Evolutionary conservation across 2,113 vertebrate species (phyloP).

Genomic region (Tragelaphus imberbis): DNA sequence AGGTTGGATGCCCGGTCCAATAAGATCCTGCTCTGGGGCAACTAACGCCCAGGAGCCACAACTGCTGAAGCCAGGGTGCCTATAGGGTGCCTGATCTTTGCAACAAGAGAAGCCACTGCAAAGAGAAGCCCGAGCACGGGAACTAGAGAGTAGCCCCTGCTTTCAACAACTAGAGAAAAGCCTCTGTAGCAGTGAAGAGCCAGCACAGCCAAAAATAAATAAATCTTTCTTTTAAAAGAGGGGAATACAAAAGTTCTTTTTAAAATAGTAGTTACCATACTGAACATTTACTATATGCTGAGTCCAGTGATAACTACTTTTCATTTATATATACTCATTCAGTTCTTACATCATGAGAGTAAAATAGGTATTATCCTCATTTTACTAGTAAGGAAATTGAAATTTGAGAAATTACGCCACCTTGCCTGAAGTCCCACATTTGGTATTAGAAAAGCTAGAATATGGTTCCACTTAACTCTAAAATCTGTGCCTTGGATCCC

Average conservation of each 20-base stretch:
- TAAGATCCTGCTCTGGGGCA: not conserved
- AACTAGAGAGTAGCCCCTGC: not conserved
- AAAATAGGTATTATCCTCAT: not conserved
- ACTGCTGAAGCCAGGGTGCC: not conserved
- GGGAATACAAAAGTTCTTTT: not conserved
- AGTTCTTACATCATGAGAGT: not conserved
- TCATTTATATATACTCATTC: not conserved
- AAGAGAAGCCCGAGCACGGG: not conserved
- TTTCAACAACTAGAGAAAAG: not conserved
- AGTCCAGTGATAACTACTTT: not conserved
- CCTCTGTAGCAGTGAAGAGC: not conserved
- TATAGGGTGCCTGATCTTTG: not conserved
- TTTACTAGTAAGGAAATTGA: not conserved
- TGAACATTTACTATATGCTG: not conserved
- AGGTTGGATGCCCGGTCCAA: not conserved
- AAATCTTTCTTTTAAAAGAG: not conserved
- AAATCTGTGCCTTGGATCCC: not conserved
- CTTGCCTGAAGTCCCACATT: not conserved
- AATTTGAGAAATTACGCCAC: not conserved
- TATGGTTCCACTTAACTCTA: conserved; percentile 7
- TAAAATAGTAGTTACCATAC: not conserved
- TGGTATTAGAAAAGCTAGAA: not conserved
- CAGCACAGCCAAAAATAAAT: not conserved
- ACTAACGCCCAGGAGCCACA: not conserved
- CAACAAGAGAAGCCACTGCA: not conserved